Base-by-base conservation (phyloP, 2,113 vertebrate genomes). In the Mobula birostris region DNA sequence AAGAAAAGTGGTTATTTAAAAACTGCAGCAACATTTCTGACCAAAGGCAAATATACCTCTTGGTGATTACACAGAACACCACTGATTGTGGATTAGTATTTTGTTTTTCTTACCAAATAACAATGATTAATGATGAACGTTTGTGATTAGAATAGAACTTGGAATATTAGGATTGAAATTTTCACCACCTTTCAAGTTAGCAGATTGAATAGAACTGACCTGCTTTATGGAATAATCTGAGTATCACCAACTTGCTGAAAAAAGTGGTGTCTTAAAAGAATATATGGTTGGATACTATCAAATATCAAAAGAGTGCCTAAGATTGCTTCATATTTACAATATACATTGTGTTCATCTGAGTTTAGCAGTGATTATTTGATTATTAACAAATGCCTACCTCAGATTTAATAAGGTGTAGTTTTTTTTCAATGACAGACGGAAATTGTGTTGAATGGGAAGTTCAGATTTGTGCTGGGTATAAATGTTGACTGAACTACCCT, bases 381-480 rank as follows among this genome's bases (percentile, higher is more conserved):
- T 88, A n/a, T 11, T 88, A 83, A 56, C 36, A 85, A 21, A 58
- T 61, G 82, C 8, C 21, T 58, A 58, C 82, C 48, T 88, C 85
- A 66, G 27, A 66, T 61, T 88, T 90, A 90, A 90, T 68, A 90
- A 90, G 61, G 85, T 88, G 58, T n/a, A 15, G 58, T 29, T 88
- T 36, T 36, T 36, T 36, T 88, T 88, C 27, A 90, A 32, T 87
- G 83, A 29, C 56, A 87, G 56, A 87, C 17, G 7, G 85, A n/a
- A 90, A 90, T 90, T 90, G 61, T 66, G 61, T 66, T 17, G 61
- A 66, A 66, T 90, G 85, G 61, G 85, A 90, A 90, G 29, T 90
- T 90, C 61, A 90, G 61, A 68, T n/a, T 66, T 66, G 83, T 48
- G 56, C 14, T 90, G 61, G 61, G 61, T 90, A 66, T 66, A 68